phyloP scores from a whole-genome alignment of 2,797 vertebrate species.

The Myiotriccus ornatus region DNA sequence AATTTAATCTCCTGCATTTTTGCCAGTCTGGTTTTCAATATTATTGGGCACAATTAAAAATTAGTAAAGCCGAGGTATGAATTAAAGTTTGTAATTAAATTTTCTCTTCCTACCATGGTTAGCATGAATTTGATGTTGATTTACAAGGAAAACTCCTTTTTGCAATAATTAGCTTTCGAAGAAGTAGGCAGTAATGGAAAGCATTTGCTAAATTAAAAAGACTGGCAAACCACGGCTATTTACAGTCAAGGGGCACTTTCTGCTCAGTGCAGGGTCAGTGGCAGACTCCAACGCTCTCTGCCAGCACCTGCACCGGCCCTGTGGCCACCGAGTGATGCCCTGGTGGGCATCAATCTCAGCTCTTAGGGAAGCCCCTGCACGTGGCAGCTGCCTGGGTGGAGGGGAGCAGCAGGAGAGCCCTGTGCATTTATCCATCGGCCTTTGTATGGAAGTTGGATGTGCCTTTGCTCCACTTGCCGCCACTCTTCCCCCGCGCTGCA shows the following conservation, averaged over 20 bases:
- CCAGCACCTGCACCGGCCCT: rapidly evolving
- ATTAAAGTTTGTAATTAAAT: slow-evolving; percentile 43
- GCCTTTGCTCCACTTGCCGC: background rate
- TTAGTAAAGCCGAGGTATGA: slow-evolving; percentile 31
- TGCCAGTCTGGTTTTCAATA: slow-evolving; percentile 25
- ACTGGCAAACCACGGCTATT: background rate
- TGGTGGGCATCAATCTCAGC: rapidly evolving
- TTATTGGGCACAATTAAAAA: slow-evolving; percentile 48
- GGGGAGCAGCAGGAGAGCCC: background rate
- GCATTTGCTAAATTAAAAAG: background rate
- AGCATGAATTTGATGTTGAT: background rate
- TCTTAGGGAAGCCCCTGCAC: background rate
- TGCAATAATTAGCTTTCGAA: background rate
- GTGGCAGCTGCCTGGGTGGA: rapidly evolving
- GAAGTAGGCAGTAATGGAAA: background rate
- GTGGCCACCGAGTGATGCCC: rapidly evolving
- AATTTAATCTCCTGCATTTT: slow-evolving; percentile 31
- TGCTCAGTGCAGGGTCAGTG: rapidly evolving
- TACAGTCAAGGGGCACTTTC: background rate
- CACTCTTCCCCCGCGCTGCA: background rate
- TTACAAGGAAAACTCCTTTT: slow-evolving; percentile 7
- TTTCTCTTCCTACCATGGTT: background rate
- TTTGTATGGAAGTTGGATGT: background rate
- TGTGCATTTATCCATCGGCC: background rate
- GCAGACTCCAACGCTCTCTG: background rate